Evolutionary conservation across 2,888 invertebrate species (phyloP), one percentile per base, ranked within the genome.

Genomic region (Apocheima hispidaria): DNA sequence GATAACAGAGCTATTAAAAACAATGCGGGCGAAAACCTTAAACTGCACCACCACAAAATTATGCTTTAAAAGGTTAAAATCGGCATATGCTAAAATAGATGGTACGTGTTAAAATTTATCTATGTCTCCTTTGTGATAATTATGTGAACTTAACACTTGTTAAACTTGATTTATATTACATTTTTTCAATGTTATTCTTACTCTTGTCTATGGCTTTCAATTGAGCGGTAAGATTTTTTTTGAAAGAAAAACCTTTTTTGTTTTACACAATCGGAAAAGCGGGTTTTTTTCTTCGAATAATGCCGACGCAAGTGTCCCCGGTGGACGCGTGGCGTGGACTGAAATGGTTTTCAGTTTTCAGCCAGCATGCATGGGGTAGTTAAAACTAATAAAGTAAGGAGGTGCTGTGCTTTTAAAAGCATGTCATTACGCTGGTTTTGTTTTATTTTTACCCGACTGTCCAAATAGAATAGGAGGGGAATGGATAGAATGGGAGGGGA

Each of bases 241-340:
- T 18, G 38, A 14, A 14, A 35, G 20, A 38, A 18, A 10, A 4
- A 20, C 4, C 48, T 14, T 46, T 48, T 33, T 12, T 18, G 18
- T 30, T 62, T 48, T 59, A 62, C 66, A 71, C 65, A 60, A 70
- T 60, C 60, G 63, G 69, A 79, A 81, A 68, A 72, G 86, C 85
- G 88, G 84, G 81, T 84, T 84, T 73, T 7, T 69, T 40, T 63
- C 70, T 73, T 73, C 57, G 48, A 70, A 72, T 79, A 82, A 56
- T 83, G 82, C 52, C 26, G 82, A 81, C 82, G 71, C 88, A 80
- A 69, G 79, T 79, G 75, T 68, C 74, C 69, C 63, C 63, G 62
- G 57, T 80, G 82, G 78, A 81, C 79, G 84, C 85, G 77, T 64
- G 76, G 78, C 78, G 75, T 72, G 61, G 72, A 90, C 91, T 90